Percentiles rank a stretch among this genome's conserved stretches.
Conservation (phyloP, 2,797 vertebrate species). For the Petrocephalus schoutedeni region DNA sequence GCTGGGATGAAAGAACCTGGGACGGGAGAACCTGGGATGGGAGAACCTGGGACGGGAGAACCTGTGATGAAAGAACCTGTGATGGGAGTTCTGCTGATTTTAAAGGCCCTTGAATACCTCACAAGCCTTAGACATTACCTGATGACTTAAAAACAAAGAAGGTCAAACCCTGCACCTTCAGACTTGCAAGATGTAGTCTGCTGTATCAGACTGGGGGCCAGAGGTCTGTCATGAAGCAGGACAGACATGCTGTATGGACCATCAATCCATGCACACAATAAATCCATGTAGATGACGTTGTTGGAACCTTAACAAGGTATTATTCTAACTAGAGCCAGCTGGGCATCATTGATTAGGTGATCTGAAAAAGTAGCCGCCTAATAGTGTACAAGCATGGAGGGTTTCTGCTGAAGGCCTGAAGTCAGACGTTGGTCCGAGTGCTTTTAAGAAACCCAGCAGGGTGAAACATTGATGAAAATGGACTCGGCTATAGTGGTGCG, state of each 20-base stretch:
- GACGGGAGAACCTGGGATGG: no score
- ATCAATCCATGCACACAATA: neutral
- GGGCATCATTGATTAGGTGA: neutral
- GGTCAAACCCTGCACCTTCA: neutral
- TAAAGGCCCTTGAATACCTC: neutral
- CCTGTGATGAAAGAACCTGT: no score
- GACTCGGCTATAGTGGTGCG: neutral
- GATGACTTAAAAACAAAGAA: neutral
- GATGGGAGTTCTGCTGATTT: neutral
- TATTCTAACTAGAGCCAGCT: neutral
- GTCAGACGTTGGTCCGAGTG: neutral
- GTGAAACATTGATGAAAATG: neutral
- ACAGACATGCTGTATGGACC: neutral
- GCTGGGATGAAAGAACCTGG: no score
- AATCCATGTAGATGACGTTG: neutral
- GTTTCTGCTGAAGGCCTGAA: neutral
- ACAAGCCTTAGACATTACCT: neutral
- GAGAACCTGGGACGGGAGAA: no score
- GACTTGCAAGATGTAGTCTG: neutral
- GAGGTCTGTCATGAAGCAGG: neutral
- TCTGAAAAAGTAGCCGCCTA: neutral
- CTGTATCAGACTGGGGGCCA: neutral
- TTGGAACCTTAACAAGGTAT: neutral
- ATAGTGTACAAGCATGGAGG: neutral
- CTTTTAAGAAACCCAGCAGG: neutral